phyloP scores from a whole-genome alignment of 1,140 invertebrate genomes.

The silkworm (Bombyx mori) region ASM3026992v2 NC_085109.1:4955501-4956000 shows the following conservation, averaged over 20 bases:
- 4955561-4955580: no score
- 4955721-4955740: no score
- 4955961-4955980: neutral
- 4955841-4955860: constrained; percentile 7
- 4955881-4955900: constrained; percentile 25
- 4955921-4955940: neutral
- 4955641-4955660: no score
- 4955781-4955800: constrained; percentile 15
- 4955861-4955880: neutral
- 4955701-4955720: no score
- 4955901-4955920: constrained; percentile 11
- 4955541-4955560: no score
- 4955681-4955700: no score
- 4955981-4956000: neutral
- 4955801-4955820: constrained; percentile 18
- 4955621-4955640: no score
- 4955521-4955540: no score
- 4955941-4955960: neutral
- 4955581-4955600: no score
- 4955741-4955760: constrained; percentile 6
- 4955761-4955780: constrained; percentile 22
- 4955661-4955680: no score
- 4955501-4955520: no score
- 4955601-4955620: no score
- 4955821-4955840: constrained; percentile 11